phyloP scores from a whole-genome alignment of 2,113 vertebrate genomes.

The Loxodonta africana region DNA sequence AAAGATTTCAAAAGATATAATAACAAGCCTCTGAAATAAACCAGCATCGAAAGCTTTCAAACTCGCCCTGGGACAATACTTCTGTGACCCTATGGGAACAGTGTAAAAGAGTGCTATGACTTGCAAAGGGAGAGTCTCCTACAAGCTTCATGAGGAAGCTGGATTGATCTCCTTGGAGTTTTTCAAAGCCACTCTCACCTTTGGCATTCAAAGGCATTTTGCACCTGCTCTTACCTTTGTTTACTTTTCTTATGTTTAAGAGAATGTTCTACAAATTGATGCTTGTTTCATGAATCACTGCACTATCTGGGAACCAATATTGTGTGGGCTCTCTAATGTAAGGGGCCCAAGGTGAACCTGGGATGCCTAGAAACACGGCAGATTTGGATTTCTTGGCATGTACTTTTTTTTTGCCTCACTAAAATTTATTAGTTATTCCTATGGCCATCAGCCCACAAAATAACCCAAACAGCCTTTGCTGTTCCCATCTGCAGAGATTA shows the following conservation, averaged over 20 bases:
- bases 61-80: background rate
- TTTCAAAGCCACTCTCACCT: background rate
- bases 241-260: background rate
- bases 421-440: background rate
- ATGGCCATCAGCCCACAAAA: background rate
- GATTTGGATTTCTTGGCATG: background rate
- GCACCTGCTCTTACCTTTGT: background rate
- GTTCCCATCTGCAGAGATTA: background rate
- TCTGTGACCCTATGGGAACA: background rate
- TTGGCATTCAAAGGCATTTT: constrained; percentile 37
- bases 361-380: background rate
- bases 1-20: background rate
- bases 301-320: background rate
- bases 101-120: background rate
- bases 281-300: background rate
- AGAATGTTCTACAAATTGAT: constrained; percentile 6
- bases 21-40: constrained; percentile 9
- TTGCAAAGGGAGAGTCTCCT: background rate
- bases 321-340: background rate
- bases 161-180: background rate
- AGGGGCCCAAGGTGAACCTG: background rate
- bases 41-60: background rate
- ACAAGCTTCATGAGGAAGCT: background rate
- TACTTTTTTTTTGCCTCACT: background rate
- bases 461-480: background rate